A percentile compares a stretch with the other conserved stretches of the same genome.
These are phyloP conservation scores for Ophioninae sp. DNA, from an alignment of 2,888 invertebrate genomes.

Conservation along the genomic window DNA sequence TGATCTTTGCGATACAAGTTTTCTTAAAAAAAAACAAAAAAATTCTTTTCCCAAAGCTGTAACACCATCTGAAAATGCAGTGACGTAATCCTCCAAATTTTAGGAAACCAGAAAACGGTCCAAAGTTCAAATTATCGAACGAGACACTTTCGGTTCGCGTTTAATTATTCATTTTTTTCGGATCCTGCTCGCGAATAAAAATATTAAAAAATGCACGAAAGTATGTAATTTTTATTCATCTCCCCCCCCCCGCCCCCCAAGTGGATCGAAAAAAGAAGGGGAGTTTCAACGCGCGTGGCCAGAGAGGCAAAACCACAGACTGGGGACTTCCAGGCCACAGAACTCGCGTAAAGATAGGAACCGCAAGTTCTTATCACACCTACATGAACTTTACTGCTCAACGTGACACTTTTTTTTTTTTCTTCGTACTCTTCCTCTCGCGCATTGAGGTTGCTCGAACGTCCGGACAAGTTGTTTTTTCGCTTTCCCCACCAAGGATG, in stretches of 20 bases:
- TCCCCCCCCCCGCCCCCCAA: too few species aligned
- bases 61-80: too few species aligned
- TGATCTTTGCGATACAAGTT: neutral
- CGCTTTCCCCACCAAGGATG: neutral
- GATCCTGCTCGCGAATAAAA: neutral
- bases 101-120: too few species aligned
- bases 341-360: constrained; percentile 35
- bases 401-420: constrained; percentile 18
- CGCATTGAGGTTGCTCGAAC: constrained; percentile 10
- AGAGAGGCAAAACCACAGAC: constrained; percentile 16
- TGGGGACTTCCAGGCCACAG: constrained; percentile 14
- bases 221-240: too few species aligned
- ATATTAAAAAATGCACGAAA: too few species aligned
- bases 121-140: too few species aligned
- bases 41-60: neutral
- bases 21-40: neutral
- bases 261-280: neutral
- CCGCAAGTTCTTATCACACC: constrained; percentile 55
- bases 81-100: too few species aligned
- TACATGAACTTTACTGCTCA: constrained; percentile 50
- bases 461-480: constrained; percentile 21
- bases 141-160: neutral
- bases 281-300: neutral
- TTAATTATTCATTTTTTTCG: neutral
- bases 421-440: constrained; percentile 23